Percentiles rank a stretch among this genome's conserved stretches.
Evolutionary conservation across 1,140 invertebrate species (phyloP).

Genomic region (Drosophila kepulauana): DNA sequence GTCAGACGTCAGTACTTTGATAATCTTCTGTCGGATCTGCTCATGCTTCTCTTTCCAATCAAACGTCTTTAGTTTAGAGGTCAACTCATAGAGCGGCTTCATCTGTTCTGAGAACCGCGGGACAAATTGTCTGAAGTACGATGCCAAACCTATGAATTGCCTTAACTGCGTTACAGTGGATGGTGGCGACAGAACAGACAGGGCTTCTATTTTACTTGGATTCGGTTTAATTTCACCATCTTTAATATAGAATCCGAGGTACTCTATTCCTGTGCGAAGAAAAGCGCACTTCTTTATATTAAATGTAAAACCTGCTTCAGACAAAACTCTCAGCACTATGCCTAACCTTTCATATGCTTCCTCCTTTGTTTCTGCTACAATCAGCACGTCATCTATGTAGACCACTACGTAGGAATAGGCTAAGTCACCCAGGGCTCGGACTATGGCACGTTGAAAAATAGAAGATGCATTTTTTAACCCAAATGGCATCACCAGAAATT

Average conservation of each 20-base stretch:
- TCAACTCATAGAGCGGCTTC: slow-evolving; percentile 9
- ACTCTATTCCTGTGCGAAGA: no score
- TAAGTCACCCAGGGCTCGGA: background rate
- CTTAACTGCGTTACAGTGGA: no score
- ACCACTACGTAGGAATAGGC: background rate
- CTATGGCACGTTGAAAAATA: background rate
- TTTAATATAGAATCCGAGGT: no score
- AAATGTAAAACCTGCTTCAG: background rate
- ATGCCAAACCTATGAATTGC: background rate
- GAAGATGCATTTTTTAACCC: no score
- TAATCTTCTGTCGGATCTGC: slow-evolving; percentile 10
- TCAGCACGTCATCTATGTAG: slow-evolving; percentile 12
- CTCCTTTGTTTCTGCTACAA: slow-evolving; percentile 1
- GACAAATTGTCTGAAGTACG: no score
- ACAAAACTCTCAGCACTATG: background rate
- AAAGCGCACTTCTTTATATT: no score
- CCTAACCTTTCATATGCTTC: no score
- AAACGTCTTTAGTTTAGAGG: background rate
- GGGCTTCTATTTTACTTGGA: no score
- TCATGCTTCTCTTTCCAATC: slow-evolving; percentile 6
- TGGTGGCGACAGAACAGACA: no score
- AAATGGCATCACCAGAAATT: no score
- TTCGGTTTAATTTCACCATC: no score
- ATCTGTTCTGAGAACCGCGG: slow-evolving; percentile 11
- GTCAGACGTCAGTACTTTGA: background rate